Percentiles rank a stretch among this genome's conserved stretches.
Conservation (phyloP, 2,113 vertebrate genomes). For the Tyto alba region DNA sequence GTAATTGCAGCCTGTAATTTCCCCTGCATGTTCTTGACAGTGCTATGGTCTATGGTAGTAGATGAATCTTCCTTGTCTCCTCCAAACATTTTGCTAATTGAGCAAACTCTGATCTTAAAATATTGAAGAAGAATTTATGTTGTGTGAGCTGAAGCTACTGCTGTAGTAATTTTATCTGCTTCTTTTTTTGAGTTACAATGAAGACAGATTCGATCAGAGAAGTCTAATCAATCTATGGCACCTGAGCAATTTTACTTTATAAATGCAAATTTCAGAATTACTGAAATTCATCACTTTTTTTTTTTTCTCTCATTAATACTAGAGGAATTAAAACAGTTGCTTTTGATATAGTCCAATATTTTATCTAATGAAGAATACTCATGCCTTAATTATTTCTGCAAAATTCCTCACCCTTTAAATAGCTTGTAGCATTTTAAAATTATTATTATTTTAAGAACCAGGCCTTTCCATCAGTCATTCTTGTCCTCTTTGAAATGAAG, state of each 20-base stretch:
- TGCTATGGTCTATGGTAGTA: accelerated
- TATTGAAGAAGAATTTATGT: background rate
- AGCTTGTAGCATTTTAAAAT: background rate
- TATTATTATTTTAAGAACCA: background rate
- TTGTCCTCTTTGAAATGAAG: background rate
- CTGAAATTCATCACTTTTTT: background rate
- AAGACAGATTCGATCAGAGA: background rate
- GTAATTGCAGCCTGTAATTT: background rate
- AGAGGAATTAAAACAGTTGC: background rate
- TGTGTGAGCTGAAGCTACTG: background rate
- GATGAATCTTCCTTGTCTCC: background rate
- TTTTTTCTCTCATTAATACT: background rate
- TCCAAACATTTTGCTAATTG: background rate
- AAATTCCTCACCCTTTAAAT: background rate
- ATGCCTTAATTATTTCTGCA: background rate
- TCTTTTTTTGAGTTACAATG: background rate
- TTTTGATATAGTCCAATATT: background rate
- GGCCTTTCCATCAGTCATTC: background rate
- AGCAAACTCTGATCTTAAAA: background rate
- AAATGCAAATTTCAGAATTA: background rate
- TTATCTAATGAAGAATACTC: background rate
- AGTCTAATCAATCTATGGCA: background rate
- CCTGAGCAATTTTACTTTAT: background rate
- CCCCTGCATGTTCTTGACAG: background rate
- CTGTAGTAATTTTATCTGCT: background rate